Evolutionary conservation across 92 coral and sea anemone genomes (phyloP).

Genomic region (Heteractis magnifica): DNA sequence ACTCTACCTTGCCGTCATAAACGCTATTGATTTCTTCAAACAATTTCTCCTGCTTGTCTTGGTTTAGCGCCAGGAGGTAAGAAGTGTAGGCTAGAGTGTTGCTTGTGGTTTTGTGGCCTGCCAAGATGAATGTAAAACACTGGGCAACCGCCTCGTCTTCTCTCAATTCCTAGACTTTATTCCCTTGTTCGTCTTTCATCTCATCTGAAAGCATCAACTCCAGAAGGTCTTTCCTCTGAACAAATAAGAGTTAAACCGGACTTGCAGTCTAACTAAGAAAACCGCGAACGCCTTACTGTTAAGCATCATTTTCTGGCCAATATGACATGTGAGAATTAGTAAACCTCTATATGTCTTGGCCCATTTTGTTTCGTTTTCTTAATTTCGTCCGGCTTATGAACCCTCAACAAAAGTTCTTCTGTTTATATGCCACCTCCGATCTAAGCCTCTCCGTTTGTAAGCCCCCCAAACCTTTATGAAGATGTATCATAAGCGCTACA

Average conservation of each 20-base stretch:
- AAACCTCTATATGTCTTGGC: too few relatives aligned
- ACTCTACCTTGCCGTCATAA: conserved; percentile 23
- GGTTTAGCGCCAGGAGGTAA: conserved; percentile 52
- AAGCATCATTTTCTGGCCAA: too few relatives aligned
- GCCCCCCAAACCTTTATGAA: too few relatives aligned
- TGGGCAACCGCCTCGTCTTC: conserved; percentile 66
- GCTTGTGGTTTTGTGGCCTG: conserved; percentile 70
- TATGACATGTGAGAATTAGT: too few relatives aligned
- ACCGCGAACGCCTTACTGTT: too few relatives aligned
- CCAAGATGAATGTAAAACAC: conserved; percentile 32
- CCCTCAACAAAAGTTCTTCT: too few relatives aligned
- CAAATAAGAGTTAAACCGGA: background rate
- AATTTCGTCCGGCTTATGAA: too few relatives aligned
- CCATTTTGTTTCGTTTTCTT: too few relatives aligned
- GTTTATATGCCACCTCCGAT: too few relatives aligned
- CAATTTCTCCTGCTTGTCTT: conserved; percentile 60
- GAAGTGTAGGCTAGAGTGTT: conserved; percentile 53
- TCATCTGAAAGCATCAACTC: conserved; percentile 57
- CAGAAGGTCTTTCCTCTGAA: conserved; percentile 42
- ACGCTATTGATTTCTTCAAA: conserved; percentile 25
- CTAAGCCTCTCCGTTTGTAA: too few relatives aligned
- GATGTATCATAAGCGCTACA: too few relatives aligned
- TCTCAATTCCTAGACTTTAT: conserved; percentile 50
- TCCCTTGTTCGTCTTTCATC: conserved; percentile 52
- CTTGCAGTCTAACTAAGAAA: too few relatives aligned